These are phyloP conservation scores for Carabus problematicus DNA, from an alignment of 2,888 invertebrate species.

Conservation along the genomic window DNA sequence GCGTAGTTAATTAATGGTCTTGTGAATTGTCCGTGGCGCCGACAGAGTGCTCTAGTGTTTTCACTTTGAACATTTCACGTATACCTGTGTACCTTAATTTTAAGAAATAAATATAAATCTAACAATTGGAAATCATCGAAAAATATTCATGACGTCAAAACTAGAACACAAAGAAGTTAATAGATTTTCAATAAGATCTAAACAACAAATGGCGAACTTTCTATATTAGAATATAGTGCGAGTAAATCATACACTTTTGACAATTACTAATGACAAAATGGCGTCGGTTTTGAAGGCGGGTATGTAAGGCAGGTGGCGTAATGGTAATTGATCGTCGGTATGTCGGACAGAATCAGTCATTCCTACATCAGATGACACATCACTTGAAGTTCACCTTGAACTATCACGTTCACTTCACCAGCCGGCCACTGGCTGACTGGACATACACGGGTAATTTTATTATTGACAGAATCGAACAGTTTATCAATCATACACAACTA, in stretches of 20 bases:
- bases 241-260: slow-evolving; percentile 12
- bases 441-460: neutral
- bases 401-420: slow-evolving; percentile 52
- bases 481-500: too few species aligned
- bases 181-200: too few species aligned
- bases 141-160: neutral
- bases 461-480: neutral
- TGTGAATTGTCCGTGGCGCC: slow-evolving; percentile 15
- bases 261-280: slow-evolving; percentile 11
- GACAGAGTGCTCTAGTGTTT: slow-evolving; percentile 18
- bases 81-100: neutral
- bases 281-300: neutral
- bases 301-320: neutral
- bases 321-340: slow-evolving; percentile 8
- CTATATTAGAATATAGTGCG: neutral
- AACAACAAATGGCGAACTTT: neutral
- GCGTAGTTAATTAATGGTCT: slow-evolving; percentile 24
- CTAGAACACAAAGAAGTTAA: neutral
- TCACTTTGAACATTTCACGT: neutral
- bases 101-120: too few species aligned
- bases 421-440: too few species aligned
- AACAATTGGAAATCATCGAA: too few species aligned
- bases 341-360: slow-evolving; percentile 15
- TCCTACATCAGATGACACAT: slow-evolving; percentile 26
- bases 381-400: slow-evolving; percentile 56